Percentiles rank a stretch among this genome's conserved stretches.
Conservation (phyloP, 2,113 vertebrate species). For the Rousettus leschenaultii region DNA sequence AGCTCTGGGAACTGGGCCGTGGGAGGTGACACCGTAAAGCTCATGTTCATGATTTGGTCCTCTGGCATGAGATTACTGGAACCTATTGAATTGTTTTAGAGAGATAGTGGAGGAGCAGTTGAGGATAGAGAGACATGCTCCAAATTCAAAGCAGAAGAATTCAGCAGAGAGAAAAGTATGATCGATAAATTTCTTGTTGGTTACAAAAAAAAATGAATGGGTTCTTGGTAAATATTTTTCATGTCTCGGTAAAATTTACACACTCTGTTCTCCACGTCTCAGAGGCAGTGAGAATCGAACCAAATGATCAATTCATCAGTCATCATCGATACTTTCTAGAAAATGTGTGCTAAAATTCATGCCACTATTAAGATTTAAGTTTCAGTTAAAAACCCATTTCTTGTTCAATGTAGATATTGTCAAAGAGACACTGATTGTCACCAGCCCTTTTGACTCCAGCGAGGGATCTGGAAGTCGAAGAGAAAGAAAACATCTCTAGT, state of each 20-base stretch:
- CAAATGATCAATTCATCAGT: background rate
- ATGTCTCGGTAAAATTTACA: background rate
- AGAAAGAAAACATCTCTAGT: background rate
- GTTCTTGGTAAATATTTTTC: background rate
- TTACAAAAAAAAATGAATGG: background rate
- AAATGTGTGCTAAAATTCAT: background rate
- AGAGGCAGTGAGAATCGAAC: background rate
- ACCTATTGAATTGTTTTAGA: background rate
- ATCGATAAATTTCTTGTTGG: background rate
- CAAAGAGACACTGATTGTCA: background rate
- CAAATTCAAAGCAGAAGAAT: background rate
- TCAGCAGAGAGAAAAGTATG: background rate
- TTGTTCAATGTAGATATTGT: background rate
- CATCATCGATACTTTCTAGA: background rate
- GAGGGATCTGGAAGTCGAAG: background rate
- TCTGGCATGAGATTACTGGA: background rate
- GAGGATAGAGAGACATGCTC: background rate
- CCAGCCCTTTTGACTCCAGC: background rate
- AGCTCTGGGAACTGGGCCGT: background rate
- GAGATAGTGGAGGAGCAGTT: background rate
- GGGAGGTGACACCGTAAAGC: background rate
- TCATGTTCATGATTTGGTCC: background rate
- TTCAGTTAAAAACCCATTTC: background rate
- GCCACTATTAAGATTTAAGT: background rate
- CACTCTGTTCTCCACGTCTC: background rate